Evolutionary conservation across 1,140 invertebrate species (phyloP), one percentile per base, ranked within the genome.

Genomic region (Cotesia typhae): DNA sequence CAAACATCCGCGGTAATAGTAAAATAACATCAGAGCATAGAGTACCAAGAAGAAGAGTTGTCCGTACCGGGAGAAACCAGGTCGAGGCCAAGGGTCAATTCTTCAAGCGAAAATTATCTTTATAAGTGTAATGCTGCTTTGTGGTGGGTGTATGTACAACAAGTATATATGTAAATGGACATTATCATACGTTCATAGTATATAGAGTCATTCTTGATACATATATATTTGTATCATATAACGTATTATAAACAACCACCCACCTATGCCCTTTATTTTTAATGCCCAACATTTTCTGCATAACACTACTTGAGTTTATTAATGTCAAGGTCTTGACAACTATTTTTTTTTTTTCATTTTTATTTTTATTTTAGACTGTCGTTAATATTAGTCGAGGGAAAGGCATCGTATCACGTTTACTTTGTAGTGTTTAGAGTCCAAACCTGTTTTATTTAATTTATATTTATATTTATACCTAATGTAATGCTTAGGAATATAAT

Each of bases 31-130:
- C 41, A 47, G 41, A 47, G 41, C 10, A 41, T 41, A 47, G 41
- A 47, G 41, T 47, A 47, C 41, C 41, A 10, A 47, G 41, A 10
- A 47, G 41, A 47, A 9, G 57, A 59, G 57, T 28, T 20, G 53
- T n/a, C n/a, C 7, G 55, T 6, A 59, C 4, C 10, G 36, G 9
- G 53, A 41, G 37, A 61, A 70, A 70, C 57, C 68, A 38, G 68
- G 68, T 70, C 68, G 68, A 70, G 68, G 68, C 28, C 57, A 70
- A 38, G 28, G 57, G 59, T 70, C 68, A 70, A 67, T 47, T 55
- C 47, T 36, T 51, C 12, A 61, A 28, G 59, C 68, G 59, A 38
- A 20, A 70, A 70, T 61, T 61, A 70, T 37, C 6, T 41, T 53
- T 51, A 59, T 59, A 20, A 59, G 17, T 59, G 41, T 47, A 47